Evolutionary conservation across 2,113 vertebrate genomes (phyloP), one percentile per base, ranked within the genome.

Genomic region (Dasyornis broadbenti): DNA sequence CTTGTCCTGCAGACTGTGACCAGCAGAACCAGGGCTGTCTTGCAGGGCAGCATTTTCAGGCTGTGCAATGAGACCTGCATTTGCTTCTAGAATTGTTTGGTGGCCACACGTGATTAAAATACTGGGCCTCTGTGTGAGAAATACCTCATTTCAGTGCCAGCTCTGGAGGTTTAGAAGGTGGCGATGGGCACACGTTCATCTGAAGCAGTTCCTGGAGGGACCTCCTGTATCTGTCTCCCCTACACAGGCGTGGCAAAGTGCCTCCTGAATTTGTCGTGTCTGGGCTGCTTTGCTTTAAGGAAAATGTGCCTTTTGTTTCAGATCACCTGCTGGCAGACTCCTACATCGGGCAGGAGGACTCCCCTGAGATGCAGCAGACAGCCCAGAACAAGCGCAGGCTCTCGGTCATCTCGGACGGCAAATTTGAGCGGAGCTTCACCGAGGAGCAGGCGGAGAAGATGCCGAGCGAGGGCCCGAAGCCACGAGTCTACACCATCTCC

Each of bases 271-370:
- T 39, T 40, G 13, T 21, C 1, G 26, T 17, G 20, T 17, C 27
- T 16, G 44, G 35, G 44, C 24, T 50, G 72, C 86, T 71, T 30
- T 53, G 65, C 61, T 61, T 65, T 80, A 37, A 90, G 78, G 56
- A 23, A 15, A 2, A 5, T 2, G 19, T 92, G 66, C 50, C 24
- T 9, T 79, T 72, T 65, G 28, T 94, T 97, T 35, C 97, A 99
- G 99, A 99, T 98, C 99, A 99, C 97, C 97, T 99, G 84, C 94
- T 99, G 80, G 99, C 99, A 86, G 99, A 99, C 65, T 98, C 98
- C 61, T 99, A 98, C 82, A 93, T 98, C 0, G 98, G 98, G 69
- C 99, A 98, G 89, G 99, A 99, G n/a, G 98, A 99, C 68, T 99
- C 99, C 68, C 98, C 98, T 4, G 98, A 98, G 95, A 90, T 98